phyloP scores from a whole-genome alignment of 2,797 vertebrate genomes.

The Parambassis ranga region DNA sequence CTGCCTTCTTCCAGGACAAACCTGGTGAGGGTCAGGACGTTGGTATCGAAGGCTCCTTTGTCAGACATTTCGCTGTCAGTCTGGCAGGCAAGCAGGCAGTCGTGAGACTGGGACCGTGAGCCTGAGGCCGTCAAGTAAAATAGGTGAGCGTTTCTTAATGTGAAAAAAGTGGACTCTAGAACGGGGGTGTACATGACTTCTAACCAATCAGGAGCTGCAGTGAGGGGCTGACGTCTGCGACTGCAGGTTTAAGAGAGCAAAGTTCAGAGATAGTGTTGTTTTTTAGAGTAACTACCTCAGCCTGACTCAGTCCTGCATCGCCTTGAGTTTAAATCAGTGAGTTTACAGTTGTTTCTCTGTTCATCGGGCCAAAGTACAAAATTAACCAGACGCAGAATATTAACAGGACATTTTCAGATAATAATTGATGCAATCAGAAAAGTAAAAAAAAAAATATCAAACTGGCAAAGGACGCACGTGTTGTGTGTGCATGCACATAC shows the following conservation, averaged over 20 bases:
- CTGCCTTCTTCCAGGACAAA: constrained; percentile 94
- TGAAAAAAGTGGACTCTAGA: constrained; percentile 50
- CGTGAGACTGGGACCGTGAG: constrained; percentile 23
- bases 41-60: constrained; percentile 86
- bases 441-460: too few relatives aligned
- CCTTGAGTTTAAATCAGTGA: too few relatives aligned
- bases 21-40: constrained; percentile 90
- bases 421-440: too few relatives aligned
- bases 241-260: constrained; percentile 54
- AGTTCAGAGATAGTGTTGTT: constrained; percentile 68
- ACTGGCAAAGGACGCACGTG: too few relatives aligned
- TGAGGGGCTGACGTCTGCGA: constrained; percentile 14
- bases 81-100: too few relatives aligned
- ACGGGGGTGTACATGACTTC: constrained; percentile 50
- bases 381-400: background rate
- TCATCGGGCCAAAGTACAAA: background rate
- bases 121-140: constrained; percentile 20
- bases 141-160: constrained; percentile 10
- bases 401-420: too few relatives aligned
- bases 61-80: constrained; percentile 83
- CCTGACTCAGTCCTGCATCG: background rate
- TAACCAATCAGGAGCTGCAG: constrained; percentile 62
- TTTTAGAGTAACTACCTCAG: background rate
- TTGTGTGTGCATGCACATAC: constrained; percentile 1
- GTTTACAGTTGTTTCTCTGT: background rate